Evolutionary conservation across 1,140 invertebrate genomes (phyloP).

Genomic region (Mercenaria mercenaria): DNA sequence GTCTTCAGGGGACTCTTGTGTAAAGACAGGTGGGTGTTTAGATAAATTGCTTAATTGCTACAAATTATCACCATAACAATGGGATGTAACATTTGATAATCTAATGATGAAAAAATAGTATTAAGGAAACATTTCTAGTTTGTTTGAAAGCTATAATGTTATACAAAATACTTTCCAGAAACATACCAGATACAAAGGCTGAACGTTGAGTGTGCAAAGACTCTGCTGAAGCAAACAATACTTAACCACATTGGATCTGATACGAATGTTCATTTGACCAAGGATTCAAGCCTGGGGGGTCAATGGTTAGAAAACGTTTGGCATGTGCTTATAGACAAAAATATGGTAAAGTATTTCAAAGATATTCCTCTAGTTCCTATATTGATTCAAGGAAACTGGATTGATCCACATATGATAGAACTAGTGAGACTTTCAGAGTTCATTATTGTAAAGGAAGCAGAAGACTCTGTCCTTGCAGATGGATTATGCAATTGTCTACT

Average conservation of each 20-base stretch:
- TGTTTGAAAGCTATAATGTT: too few species aligned
- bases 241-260: not conserved
- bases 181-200: not conserved
- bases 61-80: too few species aligned
- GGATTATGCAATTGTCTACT: not conserved
- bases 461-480: not conserved
- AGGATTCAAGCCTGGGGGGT: not conserved
- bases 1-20: too few species aligned
- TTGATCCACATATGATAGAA: not conserved
- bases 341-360: not conserved
- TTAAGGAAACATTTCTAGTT: too few species aligned
- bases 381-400: not conserved
- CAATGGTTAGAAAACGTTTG: not conserved
- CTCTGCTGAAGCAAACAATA: not conserved
- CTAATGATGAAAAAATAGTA: too few species aligned
- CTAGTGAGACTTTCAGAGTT: not conserved
- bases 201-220: not conserved
- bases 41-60: too few species aligned
- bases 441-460: not conserved
- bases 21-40: too few species aligned
- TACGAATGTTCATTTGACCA: not conserved
- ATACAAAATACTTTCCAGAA: not conserved
- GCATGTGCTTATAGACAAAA: not conserved
- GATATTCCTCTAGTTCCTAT: conserved; percentile 4
- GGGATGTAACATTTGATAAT: too few species aligned